phyloP scores from a whole-genome alignment of 2,888 invertebrate genomes.

The Dione vanillae region DNA sequence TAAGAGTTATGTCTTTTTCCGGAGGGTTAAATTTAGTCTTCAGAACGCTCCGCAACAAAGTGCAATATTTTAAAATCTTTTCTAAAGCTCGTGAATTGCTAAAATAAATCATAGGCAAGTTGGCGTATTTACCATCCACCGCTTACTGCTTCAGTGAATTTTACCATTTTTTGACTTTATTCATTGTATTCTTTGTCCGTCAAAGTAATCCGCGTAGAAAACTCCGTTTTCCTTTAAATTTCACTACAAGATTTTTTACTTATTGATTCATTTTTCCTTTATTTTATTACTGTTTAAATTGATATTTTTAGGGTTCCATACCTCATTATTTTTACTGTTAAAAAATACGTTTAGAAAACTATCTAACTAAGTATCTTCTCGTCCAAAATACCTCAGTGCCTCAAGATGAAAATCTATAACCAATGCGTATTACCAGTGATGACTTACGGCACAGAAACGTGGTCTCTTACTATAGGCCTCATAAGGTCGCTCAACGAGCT shows the following conservation, averaged over 20 bases:
- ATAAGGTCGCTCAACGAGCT: too few relatives aligned
- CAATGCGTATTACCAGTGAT: too few relatives aligned
- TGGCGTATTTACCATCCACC: constrained; percentile 31
- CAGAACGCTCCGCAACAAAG: constrained; percentile 1
- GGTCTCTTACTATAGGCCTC: too few relatives aligned
- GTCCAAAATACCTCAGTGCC: too few relatives aligned
- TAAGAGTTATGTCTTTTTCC: constrained; percentile 20
- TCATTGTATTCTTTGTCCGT: constrained; percentile 10
- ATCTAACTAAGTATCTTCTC: too few relatives aligned
- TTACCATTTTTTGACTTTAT: constrained; percentile 29
- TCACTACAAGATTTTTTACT: neutral
- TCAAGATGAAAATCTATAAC: too few relatives aligned
- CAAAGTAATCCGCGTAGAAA: constrained; percentile 1
- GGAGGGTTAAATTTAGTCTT: constrained; percentile 19
- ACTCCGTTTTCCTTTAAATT: neutral
- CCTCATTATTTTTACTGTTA: too few relatives aligned
- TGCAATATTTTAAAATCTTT: constrained; percentile 23
- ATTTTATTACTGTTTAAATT: too few relatives aligned
- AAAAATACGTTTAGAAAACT: too few relatives aligned
- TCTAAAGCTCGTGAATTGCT: constrained; percentile 25
- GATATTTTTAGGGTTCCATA: too few relatives aligned
- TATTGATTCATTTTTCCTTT: neutral
- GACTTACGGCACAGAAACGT: too few relatives aligned
- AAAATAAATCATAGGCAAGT: constrained; percentile 36
- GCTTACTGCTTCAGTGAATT: constrained; percentile 29